Evolutionary conservation across 2,888 invertebrate genomes (phyloP), one percentile per base, ranked within the genome.

Genomic region (Drosophila limbata): DNA sequence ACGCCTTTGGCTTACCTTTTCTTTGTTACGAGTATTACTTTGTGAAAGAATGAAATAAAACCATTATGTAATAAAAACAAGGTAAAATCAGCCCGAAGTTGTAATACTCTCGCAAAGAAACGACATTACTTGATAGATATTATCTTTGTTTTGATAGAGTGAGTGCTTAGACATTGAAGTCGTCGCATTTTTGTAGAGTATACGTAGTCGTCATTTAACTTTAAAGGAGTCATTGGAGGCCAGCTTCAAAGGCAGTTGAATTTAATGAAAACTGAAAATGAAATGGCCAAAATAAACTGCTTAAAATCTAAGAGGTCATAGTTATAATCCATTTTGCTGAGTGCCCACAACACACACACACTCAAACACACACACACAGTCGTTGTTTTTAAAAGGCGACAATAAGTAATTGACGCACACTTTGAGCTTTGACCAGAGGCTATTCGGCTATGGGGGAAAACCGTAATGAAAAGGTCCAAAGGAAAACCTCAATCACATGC

Each of bases 401-500:
- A 56, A 56, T 56, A 56, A 56, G 56, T 56, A 61, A 61, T 68
- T 59, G 47, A 25, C 9, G 25, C 51, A 47, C 47, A 47, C 39
- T 40, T 39, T 39, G 42, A 55, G 42, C 61, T 53, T 50, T 53
- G 60, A 65, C 60, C 60, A 31, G 40, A 17, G 50, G 31, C 21
- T 17, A 50, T 37, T 39, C 25, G 25, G 19, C 19, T 31, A 33
- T 21, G 19, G 5, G 42, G 42, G 31, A 13, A n/a, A 19, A 11
- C 21, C 15, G 21, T 53, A 48, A 60, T 53, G 47, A 66, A 66
- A 61, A 55, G 48, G 66, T 59, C 44, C n/a, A 28, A 66, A 72
- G 68, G 77, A 83, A 83, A 83, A 84, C 88, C 88, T 87, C 88
- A 87, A 87, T 85, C 85, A 88, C 73, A 79, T 76, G 72, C 83